Percentiles rank a stretch among this genome's conserved stretches.
Evolutionary conservation across 37 sponge, comb jelly and placozoan genomes (phyloP).

Genomic region (Tethya wilhelma): DNA sequence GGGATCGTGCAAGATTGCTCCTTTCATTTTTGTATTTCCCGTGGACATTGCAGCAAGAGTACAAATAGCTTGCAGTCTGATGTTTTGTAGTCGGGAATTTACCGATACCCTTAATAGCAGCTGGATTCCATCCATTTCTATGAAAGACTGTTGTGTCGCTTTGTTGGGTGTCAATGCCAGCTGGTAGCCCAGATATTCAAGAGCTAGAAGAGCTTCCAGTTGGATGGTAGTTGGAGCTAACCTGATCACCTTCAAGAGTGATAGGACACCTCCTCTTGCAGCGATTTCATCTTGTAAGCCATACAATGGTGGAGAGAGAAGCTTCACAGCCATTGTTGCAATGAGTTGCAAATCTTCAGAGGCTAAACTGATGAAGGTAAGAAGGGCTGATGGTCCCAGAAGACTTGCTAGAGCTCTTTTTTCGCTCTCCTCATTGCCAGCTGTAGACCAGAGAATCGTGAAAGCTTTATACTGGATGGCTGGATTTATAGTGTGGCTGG

Average conservation of each 20-base stretch:
- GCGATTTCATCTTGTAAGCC: constrained; percentile 26
- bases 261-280: constrained; percentile 1
- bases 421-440: not conserved
- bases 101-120: constrained; percentile 19
- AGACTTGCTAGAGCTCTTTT: constrained; percentile 23
- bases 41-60: constrained; percentile 28
- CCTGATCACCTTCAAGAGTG: constrained; percentile 8
- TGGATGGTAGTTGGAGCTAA: not conserved
- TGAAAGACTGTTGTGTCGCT: not conserved
- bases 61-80: constrained; percentile 11
- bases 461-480: constrained; percentile 8
- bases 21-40: not conserved
- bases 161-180: constrained; percentile 30
- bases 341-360: not conserved
- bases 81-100: not conserved
- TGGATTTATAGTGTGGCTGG: not conserved
- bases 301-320: constrained; percentile 19
- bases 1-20: constrained; percentile 4
- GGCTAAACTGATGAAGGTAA: constrained; percentile 6
- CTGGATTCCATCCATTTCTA: constrained; percentile 10
- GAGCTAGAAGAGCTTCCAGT: constrained; percentile 7
- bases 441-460: constrained; percentile 31
- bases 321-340: constrained; percentile 8
- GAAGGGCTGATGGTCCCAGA: constrained; percentile 21
- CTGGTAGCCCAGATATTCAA: constrained; percentile 25